phyloP scores from a whole-genome alignment of 2,113 vertebrate genomes.

The Ophthalmolycus amberensis region DNA sequence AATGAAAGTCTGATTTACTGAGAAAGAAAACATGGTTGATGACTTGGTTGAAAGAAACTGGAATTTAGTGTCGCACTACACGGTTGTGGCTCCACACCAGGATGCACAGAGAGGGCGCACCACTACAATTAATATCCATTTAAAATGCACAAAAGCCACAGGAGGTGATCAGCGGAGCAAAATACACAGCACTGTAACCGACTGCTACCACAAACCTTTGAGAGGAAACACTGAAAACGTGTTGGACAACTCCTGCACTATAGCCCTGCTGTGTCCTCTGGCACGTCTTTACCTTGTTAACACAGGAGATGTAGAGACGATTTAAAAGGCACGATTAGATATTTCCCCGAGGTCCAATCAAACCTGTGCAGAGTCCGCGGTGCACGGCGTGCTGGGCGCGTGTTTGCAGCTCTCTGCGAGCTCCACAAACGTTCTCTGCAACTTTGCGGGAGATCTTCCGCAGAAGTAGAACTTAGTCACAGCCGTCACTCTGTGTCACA shows the following conservation, averaged over 20 bases:
- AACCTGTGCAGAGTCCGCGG: no score
- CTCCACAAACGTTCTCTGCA: no score
- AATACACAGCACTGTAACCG: not conserved
- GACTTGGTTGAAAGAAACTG: not conserved
- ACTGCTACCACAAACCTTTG: not conserved
- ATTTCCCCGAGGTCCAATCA: no score
- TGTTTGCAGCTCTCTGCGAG: no score
- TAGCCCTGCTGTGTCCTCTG: constrained; percentile 15
- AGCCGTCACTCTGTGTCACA: no score
- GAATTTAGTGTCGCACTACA: not conserved
- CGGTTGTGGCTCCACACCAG: not conserved
- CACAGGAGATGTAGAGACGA: constrained; percentile 6
- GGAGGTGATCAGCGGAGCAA: not conserved
- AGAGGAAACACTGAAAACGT: not conserved
- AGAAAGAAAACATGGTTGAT: not conserved
- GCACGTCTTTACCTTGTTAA: constrained; percentile 6
- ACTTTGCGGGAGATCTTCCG: no score
- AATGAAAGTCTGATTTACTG: not conserved
- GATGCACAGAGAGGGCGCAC: not conserved
- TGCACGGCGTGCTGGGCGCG: no score
- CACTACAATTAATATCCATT: not conserved
- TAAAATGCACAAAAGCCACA: not conserved
- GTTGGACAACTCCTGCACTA: not conserved
- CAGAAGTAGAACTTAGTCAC: no score
- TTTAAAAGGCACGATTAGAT: no score